Percentiles rank a stretch among this genome's conserved stretches.
These are phyloP conservation scores for Hololepta plana DNA, from an alignment of 2,888 invertebrate genomes.

Conservation along the genomic window DNA sequence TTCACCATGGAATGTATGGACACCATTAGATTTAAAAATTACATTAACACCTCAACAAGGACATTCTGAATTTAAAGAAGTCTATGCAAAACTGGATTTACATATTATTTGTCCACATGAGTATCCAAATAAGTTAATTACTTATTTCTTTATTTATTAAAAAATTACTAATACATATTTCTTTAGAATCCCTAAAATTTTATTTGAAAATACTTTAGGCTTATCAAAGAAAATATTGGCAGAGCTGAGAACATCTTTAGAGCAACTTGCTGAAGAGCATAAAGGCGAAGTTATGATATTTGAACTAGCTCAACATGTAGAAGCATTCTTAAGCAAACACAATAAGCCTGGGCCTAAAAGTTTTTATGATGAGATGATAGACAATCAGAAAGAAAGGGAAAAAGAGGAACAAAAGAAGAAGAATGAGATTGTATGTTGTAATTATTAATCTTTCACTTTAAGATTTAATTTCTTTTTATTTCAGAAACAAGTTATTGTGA, in stretches of 20 bases:
- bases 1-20: conserved; percentile 44
- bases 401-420: conserved; percentile 32
- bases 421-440: conserved; percentile 1
- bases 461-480: conserved; percentile 10
- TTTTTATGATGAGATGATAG: conserved; percentile 85
- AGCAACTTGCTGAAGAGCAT: conserved; percentile 33
- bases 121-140: conserved; percentile 66
- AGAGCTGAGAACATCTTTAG: conserved; percentile 40
- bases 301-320: conserved; percentile 60
- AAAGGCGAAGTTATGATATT: conserved; percentile 77
- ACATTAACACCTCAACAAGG: conserved; percentile 61
- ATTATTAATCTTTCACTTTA: conserved; percentile 9
- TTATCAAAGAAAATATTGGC: conserved; percentile 51
- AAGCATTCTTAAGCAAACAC: conserved; percentile 61
- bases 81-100: conserved; percentile 56
- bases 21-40: conserved; percentile 56
- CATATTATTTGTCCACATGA: conserved; percentile 52
- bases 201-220: conserved; percentile 58
- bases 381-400: conserved; percentile 42
- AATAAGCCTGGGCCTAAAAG: conserved; percentile 68
- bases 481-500: conserved; percentile 47
- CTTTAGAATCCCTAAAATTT: conserved; percentile 43
- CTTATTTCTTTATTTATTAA: conserved; percentile 10
- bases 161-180: conserved; percentile 6
- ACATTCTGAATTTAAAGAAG: conserved; percentile 42